These are phyloP conservation scores for Zoanthus gigantus DNA, from an alignment of 92 coral and sea anemone genomes.

Conservation along the genomic window DNA sequence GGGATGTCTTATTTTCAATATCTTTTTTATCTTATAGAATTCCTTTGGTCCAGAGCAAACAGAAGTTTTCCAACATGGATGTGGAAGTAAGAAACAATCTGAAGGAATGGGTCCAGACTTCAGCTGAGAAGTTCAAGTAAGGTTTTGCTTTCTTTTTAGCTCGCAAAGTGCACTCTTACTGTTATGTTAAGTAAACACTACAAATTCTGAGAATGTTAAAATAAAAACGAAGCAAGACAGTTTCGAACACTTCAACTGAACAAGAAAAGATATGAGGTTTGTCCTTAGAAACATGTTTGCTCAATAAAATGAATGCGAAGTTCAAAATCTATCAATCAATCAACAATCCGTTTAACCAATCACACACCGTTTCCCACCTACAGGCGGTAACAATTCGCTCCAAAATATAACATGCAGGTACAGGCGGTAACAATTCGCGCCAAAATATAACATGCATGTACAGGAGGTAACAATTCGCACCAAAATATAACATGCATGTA, in stretches of 20 bases:
- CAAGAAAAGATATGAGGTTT: too few relatives aligned
- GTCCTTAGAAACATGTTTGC: too few relatives aligned
- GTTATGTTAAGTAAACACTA: neutral
- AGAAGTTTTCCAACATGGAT: conserved; percentile 90
- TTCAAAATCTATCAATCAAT: too few relatives aligned
- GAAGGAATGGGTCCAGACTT: conserved; percentile 80
- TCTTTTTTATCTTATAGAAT: conserved; percentile 50
- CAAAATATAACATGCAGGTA: neutral
- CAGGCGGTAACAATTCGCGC: neutral
- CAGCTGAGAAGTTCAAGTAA: conserved; percentile 94
- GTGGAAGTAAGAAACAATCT: conserved; percentile 86
- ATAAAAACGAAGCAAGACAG: neutral
- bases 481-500: neutral
- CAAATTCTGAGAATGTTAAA: neutral
- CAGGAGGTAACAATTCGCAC: neutral
- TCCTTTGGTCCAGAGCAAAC: conserved; percentile 91
- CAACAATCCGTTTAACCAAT: neutral
- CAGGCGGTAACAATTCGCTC: neutral
- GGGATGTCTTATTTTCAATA: neutral
- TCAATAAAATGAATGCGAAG: too few relatives aligned
- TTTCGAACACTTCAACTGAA: neutral
- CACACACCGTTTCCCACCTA: neutral
- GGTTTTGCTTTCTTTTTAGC: conserved; percentile 9
- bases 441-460: neutral
- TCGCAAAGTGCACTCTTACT: neutral